phyloP scores from a whole-genome alignment of 2,797 vertebrate genomes.

The Pseudocheirus occidentalis region DNA sequence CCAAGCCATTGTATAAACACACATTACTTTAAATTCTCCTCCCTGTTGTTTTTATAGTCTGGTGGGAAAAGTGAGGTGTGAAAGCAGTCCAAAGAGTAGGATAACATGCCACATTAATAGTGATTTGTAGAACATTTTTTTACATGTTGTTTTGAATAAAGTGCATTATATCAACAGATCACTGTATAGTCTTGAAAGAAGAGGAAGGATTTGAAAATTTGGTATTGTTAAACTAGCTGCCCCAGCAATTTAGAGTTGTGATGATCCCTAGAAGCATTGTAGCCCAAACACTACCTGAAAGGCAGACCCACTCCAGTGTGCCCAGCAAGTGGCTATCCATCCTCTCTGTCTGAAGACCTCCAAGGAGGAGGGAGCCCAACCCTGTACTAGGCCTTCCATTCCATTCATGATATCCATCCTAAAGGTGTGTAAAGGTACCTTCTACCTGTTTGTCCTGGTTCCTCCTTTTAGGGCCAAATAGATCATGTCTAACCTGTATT shows the following conservation, averaged over 20 bases:
- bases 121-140: neutral
- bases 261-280: neutral
- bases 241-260: neutral
- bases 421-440: neutral
- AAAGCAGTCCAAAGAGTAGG: neutral
- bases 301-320: neutral
- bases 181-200: neutral
- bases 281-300: neutral
- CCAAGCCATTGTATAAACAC: neutral
- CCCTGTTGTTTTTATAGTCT: neutral
- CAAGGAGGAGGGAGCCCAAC: no score
- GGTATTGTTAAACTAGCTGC: neutral
- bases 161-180: neutral
- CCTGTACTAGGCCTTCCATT: neutral
- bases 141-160: neutral
- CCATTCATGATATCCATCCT: neutral
- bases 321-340: neutral
- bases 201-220: neutral
- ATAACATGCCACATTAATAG: neutral
- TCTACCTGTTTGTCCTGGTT: neutral
- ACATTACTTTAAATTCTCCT: constrained; percentile 1
- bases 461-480: neutral
- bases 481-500: neutral
- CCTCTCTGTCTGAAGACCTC: neutral
- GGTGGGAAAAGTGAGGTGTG: constrained; percentile 17